Base-by-base conservation (phyloP, 2,888 invertebrate genomes). In the Drosophila meridiana region DNA sequence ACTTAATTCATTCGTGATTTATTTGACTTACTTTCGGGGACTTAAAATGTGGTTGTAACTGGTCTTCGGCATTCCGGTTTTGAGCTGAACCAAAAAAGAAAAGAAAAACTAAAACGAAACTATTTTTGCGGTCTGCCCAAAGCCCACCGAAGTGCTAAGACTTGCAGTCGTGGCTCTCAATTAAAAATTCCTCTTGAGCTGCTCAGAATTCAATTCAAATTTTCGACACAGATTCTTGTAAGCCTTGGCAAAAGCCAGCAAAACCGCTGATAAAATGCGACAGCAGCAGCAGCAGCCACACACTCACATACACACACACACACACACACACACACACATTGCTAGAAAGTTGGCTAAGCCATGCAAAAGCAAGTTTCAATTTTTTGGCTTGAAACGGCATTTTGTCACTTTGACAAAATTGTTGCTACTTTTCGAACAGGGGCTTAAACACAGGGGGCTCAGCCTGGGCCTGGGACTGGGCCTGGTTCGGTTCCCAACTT, bases 1-100 rank as follows among this genome's bases (percentile, higher is more conserved):
- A 88, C 91, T 89, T 89, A 90, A 91, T 89, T 91, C 90, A 89
- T 89, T 84, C 89, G 89, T 90, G 91, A 90, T 90, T 90, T 91
- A 91, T 90, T 80, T 77, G 79, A 89, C 78, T 80, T 75, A 82
- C 84, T 87, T 86, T 83, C 64, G 74, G 74, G 57, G 89, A 78
- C 87, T 88, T 81, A 77, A 90, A 90, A 80, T 88, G 81, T 77
- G 86, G 86, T 75, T 73, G 71, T 78, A 66, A 74, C 77, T 76
- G 48, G 56, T 32, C 62, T 72, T 40, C 63, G 38, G 42, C 38
- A 62, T 62, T 66, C 62, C 8, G 68, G 30, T 48, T 59, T 62
- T 62, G 56, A 60, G 45, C 58, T 32, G 32, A 14, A 47, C 50
- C 32, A 11, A 20, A 50, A 50, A 7, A 50, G 4, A 3, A 50